Conservation (phyloP, 53 echinoderm and acorn worm species). For the Arbacia lixula region DNA sequence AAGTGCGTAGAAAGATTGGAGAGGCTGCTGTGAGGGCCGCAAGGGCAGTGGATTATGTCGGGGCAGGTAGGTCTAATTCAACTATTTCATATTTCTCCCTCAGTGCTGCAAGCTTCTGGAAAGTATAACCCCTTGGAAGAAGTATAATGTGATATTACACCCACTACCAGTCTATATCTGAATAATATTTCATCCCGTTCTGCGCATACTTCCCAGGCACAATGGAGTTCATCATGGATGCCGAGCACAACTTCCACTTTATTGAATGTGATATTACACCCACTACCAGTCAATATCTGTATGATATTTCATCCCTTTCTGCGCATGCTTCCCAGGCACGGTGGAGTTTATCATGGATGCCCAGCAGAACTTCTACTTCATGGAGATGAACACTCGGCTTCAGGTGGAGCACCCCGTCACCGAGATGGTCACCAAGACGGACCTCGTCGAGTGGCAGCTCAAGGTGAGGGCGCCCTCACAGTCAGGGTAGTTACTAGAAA, state of each 20-base stretch:
- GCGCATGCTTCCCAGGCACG: conserved; percentile 82
- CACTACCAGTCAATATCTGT: too few relatives aligned
- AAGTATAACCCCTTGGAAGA: too few relatives aligned
- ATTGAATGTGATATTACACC: conserved; percentile 97
- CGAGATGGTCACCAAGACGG: conserved; percentile 93
- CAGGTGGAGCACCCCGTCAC: conserved; percentile 99
- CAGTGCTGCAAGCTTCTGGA: too few relatives aligned
- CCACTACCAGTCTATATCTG: too few relatives aligned
- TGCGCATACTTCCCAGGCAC: conserved; percentile 89
- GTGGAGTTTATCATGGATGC: conserved; percentile 99
- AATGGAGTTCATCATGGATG: conserved; percentile 99
- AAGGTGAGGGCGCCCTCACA: conserved; percentile 62
- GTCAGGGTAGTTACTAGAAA: too few relatives aligned
- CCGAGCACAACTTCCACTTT: conserved; percentile 91
- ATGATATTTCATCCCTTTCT: too few relatives aligned
- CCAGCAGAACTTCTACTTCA: conserved; percentile 97
- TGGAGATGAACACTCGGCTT: conserved; percentile 99
- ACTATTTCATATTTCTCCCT: too few relatives aligned
- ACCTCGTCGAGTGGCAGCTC: conserved; percentile 97
- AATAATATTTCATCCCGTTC: too few relatives aligned
- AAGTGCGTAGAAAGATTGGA: conserved; percentile 84
- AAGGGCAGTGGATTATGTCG: conserved; percentile 93
- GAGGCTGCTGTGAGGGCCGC: conserved; percentile 94
- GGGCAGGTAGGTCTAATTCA: conserved; percentile 75
- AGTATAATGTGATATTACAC: too few relatives aligned